Evolutionary conservation across 2,888 invertebrate species (phyloP).

Genomic region (Metacarcinus magister): DNA sequence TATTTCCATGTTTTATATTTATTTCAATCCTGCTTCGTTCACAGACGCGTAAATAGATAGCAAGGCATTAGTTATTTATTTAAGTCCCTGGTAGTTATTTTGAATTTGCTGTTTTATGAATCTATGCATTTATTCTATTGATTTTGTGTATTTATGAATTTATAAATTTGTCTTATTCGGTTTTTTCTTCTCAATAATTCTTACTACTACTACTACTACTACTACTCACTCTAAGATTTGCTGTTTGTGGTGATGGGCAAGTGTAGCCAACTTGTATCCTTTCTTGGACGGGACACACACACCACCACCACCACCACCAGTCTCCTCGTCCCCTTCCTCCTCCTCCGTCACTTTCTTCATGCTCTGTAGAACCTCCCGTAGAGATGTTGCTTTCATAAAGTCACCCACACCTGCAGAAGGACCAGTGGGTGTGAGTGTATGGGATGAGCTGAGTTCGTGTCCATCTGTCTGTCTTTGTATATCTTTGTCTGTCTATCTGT

Average conservation of each 20-base stretch:
- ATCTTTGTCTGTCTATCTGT: neutral
- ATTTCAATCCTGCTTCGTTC: too few relatives aligned
- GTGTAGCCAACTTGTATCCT: neutral
- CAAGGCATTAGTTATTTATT: too few relatives aligned
- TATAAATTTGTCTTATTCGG: neutral
- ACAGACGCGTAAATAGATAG: too few relatives aligned
- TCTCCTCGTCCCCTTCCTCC: neutral
- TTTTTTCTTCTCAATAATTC: neutral
- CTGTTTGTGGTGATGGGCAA: constrained; percentile 15
- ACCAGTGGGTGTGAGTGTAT: neutral
- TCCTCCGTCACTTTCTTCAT: neutral
- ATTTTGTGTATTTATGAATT: too few relatives aligned
- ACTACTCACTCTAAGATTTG: constrained; percentile 19
- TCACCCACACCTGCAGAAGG: constrained; percentile 61
- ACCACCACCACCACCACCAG: neutral
- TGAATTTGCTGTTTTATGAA: too few relatives aligned
- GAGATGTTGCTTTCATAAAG: constrained; percentile 66
- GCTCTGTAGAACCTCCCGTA: constrained; percentile 49
- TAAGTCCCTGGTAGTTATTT: too few relatives aligned
- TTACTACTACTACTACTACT: constrained; percentile 38
- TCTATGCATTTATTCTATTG: too few relatives aligned
- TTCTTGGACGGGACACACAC: neutral
- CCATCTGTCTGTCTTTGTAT: neutral
- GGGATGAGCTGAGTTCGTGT: neutral
- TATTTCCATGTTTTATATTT: too few relatives aligned